Conservation (phyloP, 2,113 vertebrate genomes). For the Pelecanoides urinatrix region DNA sequence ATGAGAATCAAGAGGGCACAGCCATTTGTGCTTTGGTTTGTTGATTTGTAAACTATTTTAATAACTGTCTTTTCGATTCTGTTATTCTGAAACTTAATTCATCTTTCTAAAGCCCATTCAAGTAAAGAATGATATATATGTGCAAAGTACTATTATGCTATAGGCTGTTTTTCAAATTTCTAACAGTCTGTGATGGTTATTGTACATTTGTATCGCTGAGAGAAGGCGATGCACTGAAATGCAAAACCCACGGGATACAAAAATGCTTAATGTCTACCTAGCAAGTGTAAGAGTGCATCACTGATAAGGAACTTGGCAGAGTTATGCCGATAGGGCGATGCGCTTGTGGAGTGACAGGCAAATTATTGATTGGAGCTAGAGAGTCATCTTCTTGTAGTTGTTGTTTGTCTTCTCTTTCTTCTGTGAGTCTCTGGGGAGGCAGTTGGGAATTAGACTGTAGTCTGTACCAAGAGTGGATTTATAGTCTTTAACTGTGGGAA, state of each 20-base stretch:
- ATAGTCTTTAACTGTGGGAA: background rate
- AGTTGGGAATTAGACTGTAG: background rate
- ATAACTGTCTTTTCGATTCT: background rate
- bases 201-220: background rate
- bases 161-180: background rate
- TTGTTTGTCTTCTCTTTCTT: background rate
- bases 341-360: background rate
- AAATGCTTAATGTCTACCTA: background rate
- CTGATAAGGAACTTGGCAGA: background rate
- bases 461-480: background rate
- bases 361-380: conserved; percentile 7
- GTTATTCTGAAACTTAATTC: background rate
- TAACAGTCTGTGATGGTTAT: background rate
- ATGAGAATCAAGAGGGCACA: background rate
- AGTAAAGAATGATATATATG: background rate
- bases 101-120: background rate
- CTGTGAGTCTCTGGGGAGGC: background rate
- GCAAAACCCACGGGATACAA: background rate
- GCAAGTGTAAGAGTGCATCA: background rate
- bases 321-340: background rate
- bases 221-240: background rate
- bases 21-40: background rate
- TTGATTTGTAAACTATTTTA: background rate
- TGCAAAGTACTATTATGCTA: background rate
- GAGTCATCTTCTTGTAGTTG: background rate